These are phyloP conservation scores for Phylloscopus trochiloides DNA, from an alignment of 2,113 vertebrate genomes.

Conservation along the genomic window DNA sequence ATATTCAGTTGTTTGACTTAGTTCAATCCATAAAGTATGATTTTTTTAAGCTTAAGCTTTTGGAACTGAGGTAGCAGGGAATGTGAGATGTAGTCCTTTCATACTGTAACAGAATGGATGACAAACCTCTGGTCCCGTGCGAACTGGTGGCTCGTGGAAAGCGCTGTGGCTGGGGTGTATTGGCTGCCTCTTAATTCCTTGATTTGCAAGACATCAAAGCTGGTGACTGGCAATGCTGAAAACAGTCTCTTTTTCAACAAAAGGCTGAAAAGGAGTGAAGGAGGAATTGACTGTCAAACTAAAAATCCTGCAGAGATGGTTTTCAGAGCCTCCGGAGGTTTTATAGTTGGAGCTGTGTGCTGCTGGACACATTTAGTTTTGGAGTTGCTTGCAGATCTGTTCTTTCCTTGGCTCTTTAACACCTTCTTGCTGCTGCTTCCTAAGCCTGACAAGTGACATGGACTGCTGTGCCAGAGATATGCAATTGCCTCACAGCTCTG, in stretches of 20 bases:
- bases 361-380: not conserved
- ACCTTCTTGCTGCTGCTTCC: not conserved
- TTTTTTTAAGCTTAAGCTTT: not conserved
- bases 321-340: not conserved
- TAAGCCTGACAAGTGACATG: not conserved
- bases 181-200: not conserved
- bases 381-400: not conserved
- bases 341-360: not conserved
- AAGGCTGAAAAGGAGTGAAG: not conserved
- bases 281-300: not conserved
- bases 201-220: not conserved
- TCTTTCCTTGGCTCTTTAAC: not conserved
- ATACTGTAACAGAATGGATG: not conserved
- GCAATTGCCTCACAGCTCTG: not conserved
- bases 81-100: not conserved
- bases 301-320: not conserved
- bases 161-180: not conserved
- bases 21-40: not conserved
- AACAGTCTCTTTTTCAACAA: not conserved
- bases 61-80: not conserved
- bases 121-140: not conserved
- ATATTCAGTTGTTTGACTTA: not conserved
- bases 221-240: not conserved
- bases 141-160: not conserved
- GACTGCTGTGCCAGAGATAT: not conserved